Conservation (phyloP, 2,888 invertebrate genomes). For the Lasioglossum zephyrum region DNA sequence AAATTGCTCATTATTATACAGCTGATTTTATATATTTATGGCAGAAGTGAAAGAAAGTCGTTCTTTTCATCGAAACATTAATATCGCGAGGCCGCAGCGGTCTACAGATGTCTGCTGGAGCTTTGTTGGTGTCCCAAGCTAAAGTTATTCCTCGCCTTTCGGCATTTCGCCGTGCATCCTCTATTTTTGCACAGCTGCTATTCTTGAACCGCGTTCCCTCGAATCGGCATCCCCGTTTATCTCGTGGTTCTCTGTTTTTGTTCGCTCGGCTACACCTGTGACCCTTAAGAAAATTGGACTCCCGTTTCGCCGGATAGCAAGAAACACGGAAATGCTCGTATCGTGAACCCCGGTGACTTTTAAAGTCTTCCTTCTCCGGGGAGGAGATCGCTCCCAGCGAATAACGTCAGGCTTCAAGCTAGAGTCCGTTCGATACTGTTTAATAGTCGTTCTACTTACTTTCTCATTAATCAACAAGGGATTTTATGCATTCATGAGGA, state of each 20-base stretch:
- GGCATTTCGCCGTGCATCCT: conserved; percentile 54
- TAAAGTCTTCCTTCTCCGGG: conserved; percentile 6
- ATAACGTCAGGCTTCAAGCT: neutral
- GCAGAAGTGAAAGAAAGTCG: neutral
- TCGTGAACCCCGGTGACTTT: conserved; percentile 6
- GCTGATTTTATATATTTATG: too few species aligned
- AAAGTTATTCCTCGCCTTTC: conserved; percentile 64
- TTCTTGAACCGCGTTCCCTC: conserved; percentile 64
- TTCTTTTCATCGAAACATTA: conserved; percentile 45
- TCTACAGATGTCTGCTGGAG: conserved; percentile 38
- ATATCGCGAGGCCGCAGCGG: conserved; percentile 47
- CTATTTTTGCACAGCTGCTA: conserved; percentile 68
- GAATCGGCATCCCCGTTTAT: conserved; percentile 43
- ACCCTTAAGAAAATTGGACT: conserved; percentile 32
- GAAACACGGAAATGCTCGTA: conserved; percentile 12
- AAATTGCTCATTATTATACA: too few species aligned
- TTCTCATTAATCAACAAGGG: too few species aligned
- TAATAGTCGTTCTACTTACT: neutral
- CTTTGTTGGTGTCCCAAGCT: conserved; percentile 53
- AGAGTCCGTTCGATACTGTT: neutral
- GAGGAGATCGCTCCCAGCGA: neutral
- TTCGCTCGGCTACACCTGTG: conserved; percentile 40
- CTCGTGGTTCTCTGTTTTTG: conserved; percentile 8
- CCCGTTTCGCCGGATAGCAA: neutral
- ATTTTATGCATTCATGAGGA: too few species aligned